Conservation (phyloP, 2,888 invertebrate species). For the Eristalinus sepulchralis region DNA sequence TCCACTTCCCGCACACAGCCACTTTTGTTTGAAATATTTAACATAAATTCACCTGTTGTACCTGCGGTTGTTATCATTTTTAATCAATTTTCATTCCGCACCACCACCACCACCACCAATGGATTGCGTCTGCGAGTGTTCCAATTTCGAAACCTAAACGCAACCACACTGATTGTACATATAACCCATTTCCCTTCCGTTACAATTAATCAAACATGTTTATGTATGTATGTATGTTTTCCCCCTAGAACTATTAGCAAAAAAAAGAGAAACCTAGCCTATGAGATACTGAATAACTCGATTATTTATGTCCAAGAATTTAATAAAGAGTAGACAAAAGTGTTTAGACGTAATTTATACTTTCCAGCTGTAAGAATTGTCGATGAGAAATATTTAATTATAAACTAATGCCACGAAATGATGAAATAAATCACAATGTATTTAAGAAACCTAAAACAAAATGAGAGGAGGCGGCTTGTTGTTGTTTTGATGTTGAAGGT, state of each 20-base stretch:
- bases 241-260: background rate
- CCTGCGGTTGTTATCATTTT: conserved; percentile 1
- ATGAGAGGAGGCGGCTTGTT: background rate
- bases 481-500: background rate
- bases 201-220: background rate
- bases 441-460: background rate
- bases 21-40: background rate
- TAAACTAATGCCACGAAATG: background rate
- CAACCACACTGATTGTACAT: background rate
- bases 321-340: conserved; percentile 15
- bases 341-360: conserved; percentile 44
- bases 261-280: conserved; percentile 5
- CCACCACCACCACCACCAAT: background rate
- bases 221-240: conserved; percentile 5
- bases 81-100: background rate
- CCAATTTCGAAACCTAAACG: no score
- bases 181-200: background rate
- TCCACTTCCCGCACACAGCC: background rate
- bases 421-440: background rate
- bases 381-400: conserved; percentile 27
- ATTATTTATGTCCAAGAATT: conserved; percentile 12
- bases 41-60: conserved; percentile 11
- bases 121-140: no score
- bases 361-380: conserved; percentile 35
- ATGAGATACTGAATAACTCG: background rate